Conservation (phyloP, 2,888 invertebrate genomes). For the Electrophaes corylata region DNA sequence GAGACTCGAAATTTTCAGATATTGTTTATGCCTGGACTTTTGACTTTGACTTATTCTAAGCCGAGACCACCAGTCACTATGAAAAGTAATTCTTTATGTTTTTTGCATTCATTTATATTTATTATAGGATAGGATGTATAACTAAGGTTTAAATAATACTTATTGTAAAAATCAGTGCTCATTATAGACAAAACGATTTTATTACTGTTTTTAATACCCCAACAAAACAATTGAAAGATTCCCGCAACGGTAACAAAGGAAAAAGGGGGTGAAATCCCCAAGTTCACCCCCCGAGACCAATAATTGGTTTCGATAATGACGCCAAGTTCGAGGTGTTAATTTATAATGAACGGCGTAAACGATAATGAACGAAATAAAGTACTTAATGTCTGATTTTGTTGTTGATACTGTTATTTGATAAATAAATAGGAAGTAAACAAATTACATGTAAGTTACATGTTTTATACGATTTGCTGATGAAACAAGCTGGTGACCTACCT, state of each 20-base stretch:
- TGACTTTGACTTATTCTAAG: too few species aligned
- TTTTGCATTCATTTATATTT: too few species aligned
- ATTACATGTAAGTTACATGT: too few species aligned
- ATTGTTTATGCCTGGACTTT: too few species aligned
- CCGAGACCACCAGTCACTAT: too few species aligned
- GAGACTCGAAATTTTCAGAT: too few species aligned
- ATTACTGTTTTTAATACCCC: not conserved
- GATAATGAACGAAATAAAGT: conserved; percentile 37
- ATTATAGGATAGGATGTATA: too few species aligned
- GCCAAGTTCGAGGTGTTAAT: conserved; percentile 44
- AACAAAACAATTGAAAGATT: conserved; percentile 34
- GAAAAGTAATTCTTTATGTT: too few species aligned
- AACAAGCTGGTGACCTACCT: too few species aligned
- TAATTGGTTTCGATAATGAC: conserved; percentile 38
- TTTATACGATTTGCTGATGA: too few species aligned
- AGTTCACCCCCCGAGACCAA: conserved; percentile 34
- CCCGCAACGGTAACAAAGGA: conserved; percentile 25
- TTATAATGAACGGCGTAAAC: conserved; percentile 39
- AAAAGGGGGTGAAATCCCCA: conserved; percentile 36
- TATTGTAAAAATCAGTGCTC: not conserved
- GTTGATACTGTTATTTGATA: too few species aligned
- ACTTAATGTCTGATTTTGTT: conserved; percentile 37
- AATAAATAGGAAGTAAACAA: conserved; percentile 9
- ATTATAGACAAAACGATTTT: not conserved
- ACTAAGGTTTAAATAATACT: not conserved